A percentile compares a stretch with the other conserved stretches of the same genome.
Conservation (phyloP, 1,140 invertebrate genomes). For the Rhagoletis zephyria region DNA sequence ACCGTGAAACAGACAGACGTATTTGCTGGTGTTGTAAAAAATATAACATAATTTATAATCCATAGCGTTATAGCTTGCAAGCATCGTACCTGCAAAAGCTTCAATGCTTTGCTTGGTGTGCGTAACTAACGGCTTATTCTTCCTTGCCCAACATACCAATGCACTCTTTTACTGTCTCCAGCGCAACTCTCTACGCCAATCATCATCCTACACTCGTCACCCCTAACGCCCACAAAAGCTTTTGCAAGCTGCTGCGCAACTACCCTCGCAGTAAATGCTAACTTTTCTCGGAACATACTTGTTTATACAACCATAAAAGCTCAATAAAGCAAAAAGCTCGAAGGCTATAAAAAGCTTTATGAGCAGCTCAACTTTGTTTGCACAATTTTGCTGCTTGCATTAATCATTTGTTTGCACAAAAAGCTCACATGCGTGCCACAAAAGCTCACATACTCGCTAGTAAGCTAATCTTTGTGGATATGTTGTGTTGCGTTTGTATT, state of each 20-base stretch:
- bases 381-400: not conserved
- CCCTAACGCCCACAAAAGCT: not conserved
- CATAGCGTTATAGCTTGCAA: no score
- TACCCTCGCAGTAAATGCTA: not conserved
- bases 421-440: conserved; percentile 50
- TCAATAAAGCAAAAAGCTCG: not conserved
- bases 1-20: no score
- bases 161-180: not conserved
- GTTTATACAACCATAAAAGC: conserved; percentile 26
- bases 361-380: not conserved
- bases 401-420: not conserved
- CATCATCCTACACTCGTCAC: not conserved
- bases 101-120: no score
- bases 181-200: not conserved
- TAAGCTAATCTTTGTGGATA: conserved; percentile 21
- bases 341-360: conserved; percentile 36
- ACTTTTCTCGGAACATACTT: not conserved
- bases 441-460: conserved; percentile 40
- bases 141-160: not conserved
- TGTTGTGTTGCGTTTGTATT: not conserved
- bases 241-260: not conserved
- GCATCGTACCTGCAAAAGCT: no score
- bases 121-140: no score
- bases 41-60: no score
- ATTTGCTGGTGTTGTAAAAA: no score